A percentile compares a stretch with the other conserved stretches of the same genome.
These are phyloP conservation scores for Hydra vulgaris DNA, from an alignment of 30 jellyfish, hydroid and myxozoan species.

Conservation along the genomic window DNA sequence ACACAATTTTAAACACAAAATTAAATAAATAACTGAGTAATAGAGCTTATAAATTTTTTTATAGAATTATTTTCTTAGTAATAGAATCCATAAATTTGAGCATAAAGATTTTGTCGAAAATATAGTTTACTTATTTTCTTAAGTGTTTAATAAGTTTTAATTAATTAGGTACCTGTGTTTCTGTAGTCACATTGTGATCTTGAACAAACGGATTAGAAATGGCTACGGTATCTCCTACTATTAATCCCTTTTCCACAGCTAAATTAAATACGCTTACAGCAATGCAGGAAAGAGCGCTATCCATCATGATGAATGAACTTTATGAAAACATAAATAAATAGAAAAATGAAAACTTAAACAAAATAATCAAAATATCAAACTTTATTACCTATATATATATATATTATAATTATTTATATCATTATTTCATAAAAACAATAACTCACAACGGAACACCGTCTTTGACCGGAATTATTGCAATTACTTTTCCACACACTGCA, in stretches of 20 bases:
- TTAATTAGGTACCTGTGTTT: slow-evolving; percentile 42
- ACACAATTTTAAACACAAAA: no score
- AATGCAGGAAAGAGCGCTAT: slow-evolving; percentile 45
- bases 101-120: no score
- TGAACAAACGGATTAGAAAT: slow-evolving; percentile 85
- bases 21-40: no score
- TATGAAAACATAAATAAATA: not conserved
- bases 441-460: slow-evolving; percentile 86
- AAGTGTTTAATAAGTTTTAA: not conserved
- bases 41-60: no score
- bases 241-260: slow-evolving; percentile 72
- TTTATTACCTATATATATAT: not conserved
- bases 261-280: slow-evolving; percentile 88
- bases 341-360: slow-evolving; percentile 5
- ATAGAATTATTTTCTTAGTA: no score
- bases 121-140: not conserved
- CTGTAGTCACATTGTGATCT: slow-evolving; percentile 27
- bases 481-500: slow-evolving; percentile 76
- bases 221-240: slow-evolving; percentile 85
- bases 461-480: slow-evolving; percentile 56
- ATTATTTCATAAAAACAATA: not conserved
- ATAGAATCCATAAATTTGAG: no score
- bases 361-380: not conserved
- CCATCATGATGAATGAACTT: slow-evolving; percentile 81
- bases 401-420: no score